Conservation (phyloP, 2,888 invertebrate genomes). For the Phaonia tiefii region DNA sequence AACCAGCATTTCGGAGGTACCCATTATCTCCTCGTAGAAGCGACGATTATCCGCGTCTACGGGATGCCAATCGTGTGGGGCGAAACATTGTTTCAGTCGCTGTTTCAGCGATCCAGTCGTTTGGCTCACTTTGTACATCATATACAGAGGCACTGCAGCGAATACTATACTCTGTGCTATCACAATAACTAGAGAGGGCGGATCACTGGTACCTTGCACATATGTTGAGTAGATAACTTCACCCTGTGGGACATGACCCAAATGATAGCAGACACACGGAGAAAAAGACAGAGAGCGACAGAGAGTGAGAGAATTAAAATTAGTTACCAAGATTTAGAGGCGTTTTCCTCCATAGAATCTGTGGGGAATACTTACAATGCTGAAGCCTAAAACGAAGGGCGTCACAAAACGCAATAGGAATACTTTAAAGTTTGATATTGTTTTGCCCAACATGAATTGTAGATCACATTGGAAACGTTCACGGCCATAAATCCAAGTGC, state of each 20-base stretch:
- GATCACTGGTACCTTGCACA: slow-evolving; percentile 36
- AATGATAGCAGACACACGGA: not conserved
- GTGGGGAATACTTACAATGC: slow-evolving; percentile 71
- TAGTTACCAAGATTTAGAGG: not conserved
- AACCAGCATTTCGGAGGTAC: slow-evolving; percentile 77
- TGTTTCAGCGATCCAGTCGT: slow-evolving; percentile 74
- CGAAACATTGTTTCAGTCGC: slow-evolving; percentile 76
- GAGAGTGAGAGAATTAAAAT: slow-evolving; percentile 6
- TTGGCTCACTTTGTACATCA: slow-evolving; percentile 73
- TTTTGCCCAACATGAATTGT: slow-evolving; percentile 87
- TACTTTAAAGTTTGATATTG: slow-evolving; percentile 81
- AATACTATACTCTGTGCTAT: slow-evolving; percentile 73
- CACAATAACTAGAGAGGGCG: slow-evolving; percentile 68
- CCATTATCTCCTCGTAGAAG: slow-evolving; percentile 79
- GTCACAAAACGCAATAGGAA: slow-evolving; percentile 76
- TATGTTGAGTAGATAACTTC: not conserved
- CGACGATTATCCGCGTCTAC: slow-evolving; percentile 77
- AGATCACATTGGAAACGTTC: slow-evolving; percentile 84
- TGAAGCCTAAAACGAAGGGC: slow-evolving; percentile 74
- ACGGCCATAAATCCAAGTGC: slow-evolving; percentile 91
- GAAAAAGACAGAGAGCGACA: not conserved
- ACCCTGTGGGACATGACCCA: not conserved
- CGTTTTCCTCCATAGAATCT: not conserved
- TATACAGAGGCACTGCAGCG: slow-evolving; percentile 74
- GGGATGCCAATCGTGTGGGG: slow-evolving; percentile 80